These are phyloP conservation scores for Lophotriccus pileatus DNA, from an alignment of 2,797 vertebrate genomes.

Conservation along the genomic window DNA sequence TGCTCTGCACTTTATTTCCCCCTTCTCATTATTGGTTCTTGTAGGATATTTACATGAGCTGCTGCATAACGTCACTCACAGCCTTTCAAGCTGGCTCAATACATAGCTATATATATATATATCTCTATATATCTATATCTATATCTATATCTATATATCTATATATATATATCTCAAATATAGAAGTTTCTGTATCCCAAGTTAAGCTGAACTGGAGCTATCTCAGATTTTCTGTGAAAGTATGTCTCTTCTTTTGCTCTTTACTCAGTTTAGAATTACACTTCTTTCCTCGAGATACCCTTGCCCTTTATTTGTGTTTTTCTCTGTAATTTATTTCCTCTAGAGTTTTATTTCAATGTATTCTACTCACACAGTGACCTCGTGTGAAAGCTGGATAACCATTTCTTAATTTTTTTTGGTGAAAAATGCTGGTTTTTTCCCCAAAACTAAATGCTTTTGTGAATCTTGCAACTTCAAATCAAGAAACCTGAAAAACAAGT, in stretches of 20 bases:
- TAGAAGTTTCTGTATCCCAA: background rate
- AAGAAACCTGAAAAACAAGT: background rate
- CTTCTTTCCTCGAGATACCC: background rate
- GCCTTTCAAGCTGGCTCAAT: background rate
- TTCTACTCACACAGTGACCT: background rate
- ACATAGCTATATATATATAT: background rate
- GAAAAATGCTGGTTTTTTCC: background rate
- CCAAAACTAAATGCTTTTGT: background rate
- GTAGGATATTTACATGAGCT: background rate
- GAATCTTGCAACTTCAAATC: background rate
- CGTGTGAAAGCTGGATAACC: background rate
- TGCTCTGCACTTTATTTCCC: background rate
- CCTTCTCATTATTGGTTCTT: background rate
- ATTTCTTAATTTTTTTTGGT: background rate
- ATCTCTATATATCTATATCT: no score
- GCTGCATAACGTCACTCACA: background rate
- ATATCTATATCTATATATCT: background rate
- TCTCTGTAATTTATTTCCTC: background rate
- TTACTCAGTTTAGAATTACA: background rate
- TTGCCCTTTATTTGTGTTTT: background rate
- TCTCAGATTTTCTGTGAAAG: conserved; percentile 5
- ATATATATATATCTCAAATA: background rate
- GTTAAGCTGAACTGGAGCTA: background rate
- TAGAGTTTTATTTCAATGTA: background rate
- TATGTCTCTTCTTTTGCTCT: background rate